Evolutionary conservation across 1,140 invertebrate genomes (phyloP).

Genomic region (Calephelis nemesis): DNA sequence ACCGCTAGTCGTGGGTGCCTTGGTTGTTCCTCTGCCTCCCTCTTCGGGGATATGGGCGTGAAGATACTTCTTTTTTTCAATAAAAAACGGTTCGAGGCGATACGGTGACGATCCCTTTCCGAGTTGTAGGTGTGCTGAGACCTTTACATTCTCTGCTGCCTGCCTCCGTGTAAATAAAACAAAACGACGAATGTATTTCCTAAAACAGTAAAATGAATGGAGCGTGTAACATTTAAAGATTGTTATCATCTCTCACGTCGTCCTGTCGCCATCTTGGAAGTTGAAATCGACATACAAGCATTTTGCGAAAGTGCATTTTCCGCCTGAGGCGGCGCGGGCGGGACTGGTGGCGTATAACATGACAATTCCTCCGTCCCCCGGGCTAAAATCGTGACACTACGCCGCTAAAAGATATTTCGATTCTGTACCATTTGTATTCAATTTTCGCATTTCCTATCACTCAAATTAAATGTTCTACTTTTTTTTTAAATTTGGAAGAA

Average conservation of each 20-base stretch:
- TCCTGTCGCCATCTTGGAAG: conserved; percentile 45
- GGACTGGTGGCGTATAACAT: conserved; percentile 58
- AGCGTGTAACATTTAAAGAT: conserved; percentile 40
- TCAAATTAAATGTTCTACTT: no score
- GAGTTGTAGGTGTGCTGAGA: no score
- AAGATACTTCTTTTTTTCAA: no score
- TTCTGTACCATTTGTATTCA: background rate
- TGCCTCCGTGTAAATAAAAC: background rate
- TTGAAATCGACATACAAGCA: conserved; percentile 67
- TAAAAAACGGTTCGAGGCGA: no score
- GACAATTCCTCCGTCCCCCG: conserved; percentile 64
- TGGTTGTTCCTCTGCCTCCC: no score
- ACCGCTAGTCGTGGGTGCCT: no score
- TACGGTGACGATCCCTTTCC: no score
- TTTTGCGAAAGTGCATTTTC: conserved; percentile 73
- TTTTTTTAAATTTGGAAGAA: no score
- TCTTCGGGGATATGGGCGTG: no score
- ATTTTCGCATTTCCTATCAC: background rate
- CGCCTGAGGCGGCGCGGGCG: conserved; percentile 50
- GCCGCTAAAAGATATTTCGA: conserved; percentile 1
- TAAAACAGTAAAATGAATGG: conserved; percentile 14
- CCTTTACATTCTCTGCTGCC: no score
- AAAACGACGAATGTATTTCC: background rate
- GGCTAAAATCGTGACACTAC: conserved; percentile 45
- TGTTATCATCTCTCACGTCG: conserved; percentile 50